phyloP scores from a whole-genome alignment of 2,888 invertebrate genomes.

The Apamea crenata region DNA sequence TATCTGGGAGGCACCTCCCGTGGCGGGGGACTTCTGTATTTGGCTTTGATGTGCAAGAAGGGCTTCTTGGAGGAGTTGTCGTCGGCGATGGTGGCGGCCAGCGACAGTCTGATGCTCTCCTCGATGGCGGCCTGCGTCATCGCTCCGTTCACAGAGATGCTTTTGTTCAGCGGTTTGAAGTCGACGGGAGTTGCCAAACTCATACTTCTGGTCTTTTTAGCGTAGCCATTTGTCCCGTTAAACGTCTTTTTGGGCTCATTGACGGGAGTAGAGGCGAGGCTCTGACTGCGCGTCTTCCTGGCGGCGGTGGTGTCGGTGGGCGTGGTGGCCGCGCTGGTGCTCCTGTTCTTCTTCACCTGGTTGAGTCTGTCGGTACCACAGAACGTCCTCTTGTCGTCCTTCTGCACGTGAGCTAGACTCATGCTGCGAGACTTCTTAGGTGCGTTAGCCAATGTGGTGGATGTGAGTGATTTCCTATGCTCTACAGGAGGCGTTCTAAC shows the following conservation, averaged over 20 bases:
- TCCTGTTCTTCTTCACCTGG: slow-evolving; percentile 72
- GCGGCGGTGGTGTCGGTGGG: slow-evolving; percentile 71
- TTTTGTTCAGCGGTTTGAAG: slow-evolving; percentile 77
- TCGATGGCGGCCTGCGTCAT: slow-evolving; percentile 88
- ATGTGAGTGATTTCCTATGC: slow-evolving; percentile 79
- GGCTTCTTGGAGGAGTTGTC: slow-evolving; percentile 85
- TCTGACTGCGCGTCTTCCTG: slow-evolving; percentile 82
- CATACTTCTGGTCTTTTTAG: slow-evolving; percentile 86
- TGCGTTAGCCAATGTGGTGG: slow-evolving; percentile 69
- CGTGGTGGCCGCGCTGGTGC: slow-evolving; percentile 76
- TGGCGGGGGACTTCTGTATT: slow-evolving; percentile 93
- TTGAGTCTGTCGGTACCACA: slow-evolving; percentile 82
- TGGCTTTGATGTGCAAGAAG: slow-evolving; percentile 93
- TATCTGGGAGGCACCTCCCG: slow-evolving; percentile 91
- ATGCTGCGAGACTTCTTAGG: slow-evolving; percentile 87
- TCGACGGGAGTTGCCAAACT: slow-evolving; percentile 80
- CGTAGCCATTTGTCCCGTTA: slow-evolving; percentile 71
- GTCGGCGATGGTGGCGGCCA: slow-evolving; percentile 84
- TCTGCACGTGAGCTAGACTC: slow-evolving; percentile 80
- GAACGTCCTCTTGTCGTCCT: slow-evolving; percentile 76
- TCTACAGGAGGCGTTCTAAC: slow-evolving; percentile 80
- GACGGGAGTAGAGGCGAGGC: slow-evolving; percentile 83
- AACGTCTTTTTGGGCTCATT: slow-evolving; percentile 78
- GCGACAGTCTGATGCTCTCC: slow-evolving; percentile 85
- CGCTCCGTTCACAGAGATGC: slow-evolving; percentile 77